Evolutionary conservation across 2,797 vertebrate species (phyloP), one percentile per base, ranked within the genome.

Genomic region (Schizopygopsis malacanthus): DNA sequence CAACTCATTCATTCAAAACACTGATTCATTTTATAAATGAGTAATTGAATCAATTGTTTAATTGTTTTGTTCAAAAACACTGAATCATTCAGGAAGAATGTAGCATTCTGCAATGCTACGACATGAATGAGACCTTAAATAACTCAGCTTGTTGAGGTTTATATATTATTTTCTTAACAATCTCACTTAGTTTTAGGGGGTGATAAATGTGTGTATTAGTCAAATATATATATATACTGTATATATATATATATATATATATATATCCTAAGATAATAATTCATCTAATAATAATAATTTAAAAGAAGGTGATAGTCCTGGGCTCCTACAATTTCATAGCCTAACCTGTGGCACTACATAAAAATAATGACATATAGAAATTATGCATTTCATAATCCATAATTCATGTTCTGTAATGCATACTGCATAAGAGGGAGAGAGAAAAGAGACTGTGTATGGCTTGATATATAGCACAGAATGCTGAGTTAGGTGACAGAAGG

Each of bases 351-450:
- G 72, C 45, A 54, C 41, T 67, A 50, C 22, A 76, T 45, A 25
- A 81, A 65, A 67, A 76, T 45, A 82, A 72, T 73, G 16, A 82
- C 15, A 67, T 81, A 69, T 37, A 52, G 11, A 81, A 43, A 73
- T 73, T 33, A 65, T 77, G 45, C 45, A 45, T 77, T 77, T 41
- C 33, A 43, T 69, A 13, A 54, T 69, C 61, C 28, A 43, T 77
- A 43, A 78, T 84, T 79, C 20, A 69, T 84, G 61, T 54, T 89
- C 8, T 59, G 18, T 15, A 61, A 85, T 73, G 59, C 70, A 61
- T 43, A 65, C 28, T 76, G 47, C 67, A 80, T 80, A 39, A 86
- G 15, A 82, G 39, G 63, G 63, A 56, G 79, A 50, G 45, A 39
- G 54, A 72, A 37, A n/a, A 79, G 47, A 80, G 22, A 56, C 18